phyloP scores from a whole-genome alignment of 2,888 invertebrate genomes.

The Orchesella flavescens region DNA sequence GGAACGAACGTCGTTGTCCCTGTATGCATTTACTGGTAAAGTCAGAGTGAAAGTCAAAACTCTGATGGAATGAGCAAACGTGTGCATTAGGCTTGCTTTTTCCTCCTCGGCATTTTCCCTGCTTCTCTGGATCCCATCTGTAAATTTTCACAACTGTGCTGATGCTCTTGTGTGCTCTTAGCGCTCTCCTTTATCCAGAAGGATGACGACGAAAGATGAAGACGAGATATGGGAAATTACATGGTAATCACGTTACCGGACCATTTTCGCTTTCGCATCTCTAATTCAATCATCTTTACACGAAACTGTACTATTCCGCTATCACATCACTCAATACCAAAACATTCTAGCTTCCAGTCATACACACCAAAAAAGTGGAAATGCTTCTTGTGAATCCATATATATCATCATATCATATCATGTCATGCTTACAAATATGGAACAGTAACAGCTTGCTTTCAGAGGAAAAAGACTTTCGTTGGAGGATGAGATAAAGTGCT shows the following conservation, averaged over 20 bases:
- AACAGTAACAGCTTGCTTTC: no score
- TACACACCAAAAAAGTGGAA: no score
- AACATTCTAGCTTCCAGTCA: not conserved
- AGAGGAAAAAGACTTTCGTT: no score
- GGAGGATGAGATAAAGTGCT: no score
- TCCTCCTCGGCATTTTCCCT: slow-evolving; percentile 23
- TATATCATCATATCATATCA: no score
- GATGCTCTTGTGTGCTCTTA: not conserved
- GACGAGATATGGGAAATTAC: slow-evolving; percentile 70
- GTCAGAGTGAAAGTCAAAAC: slow-evolving; percentile 49
- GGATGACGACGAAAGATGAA: slow-evolving; percentile 49
- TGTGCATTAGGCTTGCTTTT: not conserved
- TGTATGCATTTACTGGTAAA: not conserved
- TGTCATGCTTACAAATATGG: no score
- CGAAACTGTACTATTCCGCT: slow-evolving; percentile 45
- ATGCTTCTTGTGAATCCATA: no score
- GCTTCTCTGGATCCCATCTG: slow-evolving; percentile 39
- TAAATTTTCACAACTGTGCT: slow-evolving; percentile 52
- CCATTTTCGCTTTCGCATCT: slow-evolving; percentile 72
- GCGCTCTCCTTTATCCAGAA: slow-evolving; percentile 35
- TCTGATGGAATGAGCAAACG: slow-evolving; percentile 33
- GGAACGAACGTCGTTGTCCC: not conserved
- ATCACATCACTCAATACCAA: not conserved
- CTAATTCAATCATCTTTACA: slow-evolving; percentile 72
- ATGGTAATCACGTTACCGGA: slow-evolving; percentile 72